Evolutionary conservation across 2,113 vertebrate genomes (phyloP).

Genomic region (Felis chaus): DNA sequence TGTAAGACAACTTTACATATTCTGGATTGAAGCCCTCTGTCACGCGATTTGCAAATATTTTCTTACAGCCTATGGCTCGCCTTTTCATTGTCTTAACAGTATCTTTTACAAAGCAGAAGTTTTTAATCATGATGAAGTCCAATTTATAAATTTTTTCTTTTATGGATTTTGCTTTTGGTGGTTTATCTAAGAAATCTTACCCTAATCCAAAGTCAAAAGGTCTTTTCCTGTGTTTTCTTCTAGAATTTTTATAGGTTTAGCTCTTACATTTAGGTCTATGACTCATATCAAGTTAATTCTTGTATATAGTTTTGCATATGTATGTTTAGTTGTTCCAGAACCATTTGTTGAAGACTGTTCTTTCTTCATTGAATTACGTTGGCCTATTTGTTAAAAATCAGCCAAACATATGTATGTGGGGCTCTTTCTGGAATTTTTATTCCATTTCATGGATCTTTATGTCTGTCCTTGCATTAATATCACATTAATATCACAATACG

Average conservation of each 20-base stretch:
- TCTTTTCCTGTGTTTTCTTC: not conserved
- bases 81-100: constrained; percentile 9
- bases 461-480: not conserved
- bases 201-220: not conserved
- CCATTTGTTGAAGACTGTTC: not conserved
- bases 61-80: not conserved
- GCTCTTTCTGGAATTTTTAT: not conserved
- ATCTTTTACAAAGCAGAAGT: not conserved
- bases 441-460: not conserved
- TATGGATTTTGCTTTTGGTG: not conserved
- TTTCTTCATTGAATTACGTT: not conserved
- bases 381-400: not conserved
- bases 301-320: not conserved
- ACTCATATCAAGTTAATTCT: not conserved
- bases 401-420: not conserved
- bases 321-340: not conserved
- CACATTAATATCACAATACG: not conserved
- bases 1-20: not conserved
- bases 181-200: constrained; percentile 41
- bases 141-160: not conserved
- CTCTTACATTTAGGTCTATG: not conserved
- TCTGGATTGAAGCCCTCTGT: not conserved
- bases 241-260: constrained; percentile 15
- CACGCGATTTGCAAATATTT: not conserved
- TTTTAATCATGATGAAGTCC: not conserved